These are phyloP conservation scores for Aphis craccivora DNA, from an alignment of 1,140 invertebrate species.

Conservation along the genomic window DNA sequence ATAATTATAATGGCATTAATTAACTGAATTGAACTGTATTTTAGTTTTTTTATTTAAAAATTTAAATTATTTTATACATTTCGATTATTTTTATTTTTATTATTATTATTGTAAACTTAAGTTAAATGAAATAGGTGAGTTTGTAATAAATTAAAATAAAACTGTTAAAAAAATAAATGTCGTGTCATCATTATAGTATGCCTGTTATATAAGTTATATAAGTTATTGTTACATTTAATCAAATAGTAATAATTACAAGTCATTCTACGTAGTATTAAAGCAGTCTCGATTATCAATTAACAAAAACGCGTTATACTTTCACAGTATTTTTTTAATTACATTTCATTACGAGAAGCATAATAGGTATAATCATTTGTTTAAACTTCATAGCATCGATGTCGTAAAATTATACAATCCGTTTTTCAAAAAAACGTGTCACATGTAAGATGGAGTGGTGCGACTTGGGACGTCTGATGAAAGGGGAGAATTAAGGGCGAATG, in stretches of 20 bases:
- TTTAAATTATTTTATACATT: background rate
- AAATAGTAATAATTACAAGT: background rate
- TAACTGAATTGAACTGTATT: background rate
- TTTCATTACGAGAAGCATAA: no score
- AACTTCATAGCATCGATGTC: background rate
- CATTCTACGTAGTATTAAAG: background rate
- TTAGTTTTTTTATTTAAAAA: background rate
- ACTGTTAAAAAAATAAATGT: background rate
- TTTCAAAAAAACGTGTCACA: background rate
- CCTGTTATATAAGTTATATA: no score
- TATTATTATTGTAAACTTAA: no score
- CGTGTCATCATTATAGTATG: background rate
- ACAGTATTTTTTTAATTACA: background rate
- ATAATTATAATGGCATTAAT: background rate
- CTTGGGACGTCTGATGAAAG: background rate
- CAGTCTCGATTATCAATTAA: background rate
- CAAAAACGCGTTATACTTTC: background rate
- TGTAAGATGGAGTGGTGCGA: background rate
- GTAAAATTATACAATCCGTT: constrained; percentile 47
- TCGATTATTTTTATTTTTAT: no score
- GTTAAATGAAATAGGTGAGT: no score
- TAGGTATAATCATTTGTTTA: background rate
- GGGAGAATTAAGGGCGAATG: background rate
- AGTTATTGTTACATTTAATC: background rate
- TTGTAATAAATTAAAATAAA: background rate